Percentiles rank a stretch among this genome's conserved stretches.
Conservation (phyloP, 1,140 invertebrate genomes). For the Rhagoletis zephyria region DNA sequence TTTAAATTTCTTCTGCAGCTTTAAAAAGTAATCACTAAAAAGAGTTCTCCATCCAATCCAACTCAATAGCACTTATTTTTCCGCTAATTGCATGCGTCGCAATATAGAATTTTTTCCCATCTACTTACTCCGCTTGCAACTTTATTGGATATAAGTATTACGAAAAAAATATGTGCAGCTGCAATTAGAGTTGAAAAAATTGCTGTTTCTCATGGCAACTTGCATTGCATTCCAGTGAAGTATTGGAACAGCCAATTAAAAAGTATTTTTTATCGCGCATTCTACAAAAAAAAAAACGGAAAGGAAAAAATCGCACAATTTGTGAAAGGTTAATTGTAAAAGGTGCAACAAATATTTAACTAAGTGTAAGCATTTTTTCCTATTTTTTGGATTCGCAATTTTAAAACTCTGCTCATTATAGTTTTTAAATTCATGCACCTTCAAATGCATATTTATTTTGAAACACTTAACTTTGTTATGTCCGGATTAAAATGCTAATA, state of each 20-base stretch:
- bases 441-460: background rate
- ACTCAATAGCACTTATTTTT: background rate
- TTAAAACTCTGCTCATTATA: slow-evolving; percentile 44
- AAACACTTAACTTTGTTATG: background rate
- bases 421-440: background rate
- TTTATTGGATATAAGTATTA: background rate
- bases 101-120: background rate
- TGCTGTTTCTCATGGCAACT: background rate
- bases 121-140: background rate
- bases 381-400: background rate
- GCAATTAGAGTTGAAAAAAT: background rate
- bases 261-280: background rate
- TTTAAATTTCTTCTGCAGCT: too few species aligned
- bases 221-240: background rate
- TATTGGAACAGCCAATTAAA: slow-evolving; percentile 28
- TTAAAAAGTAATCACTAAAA: too few species aligned
- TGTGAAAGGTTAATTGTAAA: background rate
- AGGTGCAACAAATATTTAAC: slow-evolving; percentile 22
- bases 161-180: slow-evolving; percentile 4
- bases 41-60: background rate
- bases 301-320: background rate
- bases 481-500: slow-evolving; percentile 6
- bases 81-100: background rate
- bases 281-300: background rate
- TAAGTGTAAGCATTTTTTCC: background rate